These are phyloP conservation scores for Stegodyphus mimosarum DNA, from an alignment of 1,140 invertebrate species.

Conservation along the genomic window DNA sequence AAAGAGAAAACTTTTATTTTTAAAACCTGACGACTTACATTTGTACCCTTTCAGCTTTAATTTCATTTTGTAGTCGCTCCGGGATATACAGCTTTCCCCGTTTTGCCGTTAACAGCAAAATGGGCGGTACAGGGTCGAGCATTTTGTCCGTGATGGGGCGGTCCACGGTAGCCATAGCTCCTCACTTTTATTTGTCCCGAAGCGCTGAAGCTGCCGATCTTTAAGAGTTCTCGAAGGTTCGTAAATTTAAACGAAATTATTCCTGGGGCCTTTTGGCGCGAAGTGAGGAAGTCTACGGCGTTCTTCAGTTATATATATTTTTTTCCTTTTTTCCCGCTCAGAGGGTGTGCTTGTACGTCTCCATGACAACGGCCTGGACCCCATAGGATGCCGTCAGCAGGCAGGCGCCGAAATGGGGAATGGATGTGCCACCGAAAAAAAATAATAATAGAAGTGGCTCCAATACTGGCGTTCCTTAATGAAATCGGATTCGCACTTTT, in stretches of 20 bases:
- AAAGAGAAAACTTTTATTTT: background rate
- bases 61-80: conserved; percentile 38
- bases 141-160: conserved; percentile 1
- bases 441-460: background rate
- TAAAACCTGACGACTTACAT: background rate
- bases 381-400: conserved; percentile 46
- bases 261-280: conserved; percentile 19
- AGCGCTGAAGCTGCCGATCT: background rate
- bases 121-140: background rate
- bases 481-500: conserved; percentile 48
- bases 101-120: conserved; percentile 25
- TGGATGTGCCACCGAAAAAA: background rate
- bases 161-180: conserved; percentile 31
- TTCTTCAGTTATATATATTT: conserved; percentile 12
- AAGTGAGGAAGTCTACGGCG: conserved; percentile 18
- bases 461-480: conserved; percentile 37
- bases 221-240: conserved; percentile 31
- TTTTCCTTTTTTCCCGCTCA: background rate
- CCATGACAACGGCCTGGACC: conserved; percentile 38
- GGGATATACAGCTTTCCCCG: conserved; percentile 14
- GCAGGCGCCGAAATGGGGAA: conserved; percentile 26
- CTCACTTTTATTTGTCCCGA: conserved; percentile 17
- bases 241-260: conserved; percentile 57
- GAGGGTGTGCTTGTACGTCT: conserved; percentile 13
- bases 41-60: conserved; percentile 26